phyloP scores from a whole-genome alignment of 2,797 vertebrate species.

The Notoglanidium macrostoma region DNA sequence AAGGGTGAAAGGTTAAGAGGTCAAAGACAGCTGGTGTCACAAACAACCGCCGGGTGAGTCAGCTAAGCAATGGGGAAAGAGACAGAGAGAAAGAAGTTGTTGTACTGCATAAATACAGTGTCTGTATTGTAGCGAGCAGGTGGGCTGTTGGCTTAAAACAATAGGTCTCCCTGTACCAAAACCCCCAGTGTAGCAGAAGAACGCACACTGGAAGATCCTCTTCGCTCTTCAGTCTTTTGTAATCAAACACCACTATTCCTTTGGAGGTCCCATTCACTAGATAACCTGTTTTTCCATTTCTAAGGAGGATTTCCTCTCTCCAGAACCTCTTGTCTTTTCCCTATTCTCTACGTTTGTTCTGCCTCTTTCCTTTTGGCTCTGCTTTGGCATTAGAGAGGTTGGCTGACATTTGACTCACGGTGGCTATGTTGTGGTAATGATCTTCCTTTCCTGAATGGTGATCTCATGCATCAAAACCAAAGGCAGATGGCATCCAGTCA shows the following conservation, averaged over 20 bases:
- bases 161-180: conserved; percentile 31
- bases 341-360: conserved; percentile 2
- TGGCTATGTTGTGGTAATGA: conserved; percentile 68
- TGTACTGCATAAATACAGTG: conserved; percentile 39
- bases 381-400: conserved; percentile 52
- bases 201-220: conserved; percentile 27
- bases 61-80: conserved; percentile 8
- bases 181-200: conserved; percentile 9
- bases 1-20: conserved; percentile 68
- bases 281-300: conserved; percentile 35
- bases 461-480: conserved; percentile 74
- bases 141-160: conserved; percentile 38
- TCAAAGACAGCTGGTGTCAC: conserved; percentile 59
- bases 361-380: conserved; percentile 52
- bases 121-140: conserved; percentile 35
- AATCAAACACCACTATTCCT: conserved; percentile 19
- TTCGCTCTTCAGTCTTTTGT: conserved; percentile 24
- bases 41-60: conserved; percentile 63
- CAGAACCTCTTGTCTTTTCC: conserved; percentile 36
- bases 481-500: conserved; percentile 68
- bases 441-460: conserved; percentile 69
- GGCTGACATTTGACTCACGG: conserved; percentile 33
- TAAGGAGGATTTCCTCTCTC: conserved; percentile 38
- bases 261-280: neutral
- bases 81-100: conserved; percentile 25